Percentiles rank a stretch among this genome's conserved stretches.
phyloP scores from a whole-genome alignment of 2,113 vertebrate genomes.

The Anarrhichthys ocellatus region DNA sequence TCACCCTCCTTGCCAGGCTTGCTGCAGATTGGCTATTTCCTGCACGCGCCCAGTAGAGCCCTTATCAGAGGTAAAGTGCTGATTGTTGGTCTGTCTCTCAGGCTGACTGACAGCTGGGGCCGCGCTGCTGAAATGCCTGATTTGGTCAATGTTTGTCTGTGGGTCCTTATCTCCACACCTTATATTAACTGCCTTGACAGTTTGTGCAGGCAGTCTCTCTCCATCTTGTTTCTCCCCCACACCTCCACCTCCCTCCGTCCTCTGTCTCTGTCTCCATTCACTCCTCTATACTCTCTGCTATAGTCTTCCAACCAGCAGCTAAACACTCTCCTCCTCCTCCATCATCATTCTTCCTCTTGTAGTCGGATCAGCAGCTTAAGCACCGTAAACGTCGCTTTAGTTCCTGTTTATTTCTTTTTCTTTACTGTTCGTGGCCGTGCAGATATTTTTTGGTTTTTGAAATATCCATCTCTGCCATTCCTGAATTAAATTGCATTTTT shows the following conservation, averaged over 20 bases:
- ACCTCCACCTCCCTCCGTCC: constrained; percentile 37
- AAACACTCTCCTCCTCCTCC: constrained; percentile 52
- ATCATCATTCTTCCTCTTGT: constrained; percentile 48
- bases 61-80: constrained; percentile 84
- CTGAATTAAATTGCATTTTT: background rate
- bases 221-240: constrained; percentile 72
- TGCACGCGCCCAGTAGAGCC: constrained; percentile 81
- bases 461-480: background rate
- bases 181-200: constrained; percentile 87
- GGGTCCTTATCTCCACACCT: constrained; percentile 85
- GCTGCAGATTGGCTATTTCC: constrained; percentile 83
- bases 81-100: constrained; percentile 87
- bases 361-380: constrained; percentile 57
- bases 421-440: background rate
- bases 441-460: background rate
- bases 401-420: constrained; percentile 46
- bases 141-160: constrained; percentile 88
- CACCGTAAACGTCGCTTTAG: constrained; percentile 39
- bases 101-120: constrained; percentile 84
- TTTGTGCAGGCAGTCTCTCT: constrained; percentile 83
- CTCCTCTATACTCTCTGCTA: constrained; percentile 36
- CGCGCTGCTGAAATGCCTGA: constrained; percentile 84
- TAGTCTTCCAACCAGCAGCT: constrained; percentile 59
- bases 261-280: constrained; percentile 66
- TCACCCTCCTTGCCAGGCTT: constrained; percentile 64